Evolutionary conservation across 1,140 invertebrate genomes (phyloP).

Genomic region (Euura saliciscinereae): DNA sequence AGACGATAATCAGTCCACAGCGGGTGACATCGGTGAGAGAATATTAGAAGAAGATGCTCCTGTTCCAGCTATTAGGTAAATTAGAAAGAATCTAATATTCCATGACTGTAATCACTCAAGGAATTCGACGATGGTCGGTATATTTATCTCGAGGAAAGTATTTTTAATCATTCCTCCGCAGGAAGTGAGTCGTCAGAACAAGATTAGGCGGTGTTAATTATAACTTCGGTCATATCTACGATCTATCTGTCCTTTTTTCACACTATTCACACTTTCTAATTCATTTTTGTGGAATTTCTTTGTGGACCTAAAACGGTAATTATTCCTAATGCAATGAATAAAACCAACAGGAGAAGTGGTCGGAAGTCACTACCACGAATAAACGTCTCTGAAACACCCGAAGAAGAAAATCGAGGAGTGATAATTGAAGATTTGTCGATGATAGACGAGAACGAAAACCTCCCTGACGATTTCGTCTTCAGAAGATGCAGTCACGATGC

Average conservation of each 20-base stretch:
- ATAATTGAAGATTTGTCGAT: slow-evolving; percentile 26
- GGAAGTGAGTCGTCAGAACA: no score
- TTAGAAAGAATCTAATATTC: not conserved
- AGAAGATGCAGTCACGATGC: slow-evolving; percentile 50
- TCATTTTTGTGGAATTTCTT: no score
- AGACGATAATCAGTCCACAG: slow-evolving; percentile 17
- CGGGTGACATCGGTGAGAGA: slow-evolving; percentile 19
- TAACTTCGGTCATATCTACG: no score
- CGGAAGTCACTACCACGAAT: slow-evolving; percentile 45
- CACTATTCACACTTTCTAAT: no score
- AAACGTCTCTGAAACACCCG: slow-evolving; percentile 22
- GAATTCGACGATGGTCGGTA: no score
- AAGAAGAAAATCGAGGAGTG: slow-evolving; percentile 26
- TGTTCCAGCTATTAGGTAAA: slow-evolving; percentile 43
- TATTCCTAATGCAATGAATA: no score
- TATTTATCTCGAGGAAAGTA: no score
- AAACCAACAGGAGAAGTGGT: slow-evolving; percentile 33
- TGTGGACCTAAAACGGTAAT: no score
- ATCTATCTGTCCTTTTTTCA: no score
- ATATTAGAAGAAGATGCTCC: slow-evolving; percentile 37
- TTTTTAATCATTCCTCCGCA: no score
- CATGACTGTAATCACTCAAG: no score
- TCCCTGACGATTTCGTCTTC: slow-evolving; percentile 48
- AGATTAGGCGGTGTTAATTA: no score
- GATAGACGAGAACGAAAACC: slow-evolving; percentile 50